Percentiles rank a stretch among this genome's conserved stretches.
phyloP scores from a whole-genome alignment of 2,113 vertebrate genomes.

The Theristicus caerulescens region DNA sequence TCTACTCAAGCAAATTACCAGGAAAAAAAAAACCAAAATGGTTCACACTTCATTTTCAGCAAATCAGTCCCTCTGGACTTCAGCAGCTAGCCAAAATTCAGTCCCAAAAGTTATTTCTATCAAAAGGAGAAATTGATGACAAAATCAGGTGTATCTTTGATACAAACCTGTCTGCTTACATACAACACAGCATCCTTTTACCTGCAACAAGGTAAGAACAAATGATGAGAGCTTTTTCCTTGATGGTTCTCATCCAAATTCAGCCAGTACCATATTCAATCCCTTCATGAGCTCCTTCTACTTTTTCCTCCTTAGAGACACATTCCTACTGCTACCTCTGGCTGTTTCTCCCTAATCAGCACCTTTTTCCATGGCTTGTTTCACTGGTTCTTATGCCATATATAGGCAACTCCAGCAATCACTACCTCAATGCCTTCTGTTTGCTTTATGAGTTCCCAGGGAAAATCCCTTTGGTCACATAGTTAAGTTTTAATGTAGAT shows the following conservation, averaged over 20 bases:
- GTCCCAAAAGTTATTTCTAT: not conserved
- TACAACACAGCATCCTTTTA: not conserved
- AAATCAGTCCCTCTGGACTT: not conserved
- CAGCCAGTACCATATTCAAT: not conserved
- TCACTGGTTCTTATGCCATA: not conserved
- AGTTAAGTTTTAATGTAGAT: not conserved
- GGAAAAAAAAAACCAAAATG: not conserved
- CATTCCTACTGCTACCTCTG: not conserved
- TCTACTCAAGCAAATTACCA: not conserved
- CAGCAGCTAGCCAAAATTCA: not conserved
- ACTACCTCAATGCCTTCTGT: not conserved
- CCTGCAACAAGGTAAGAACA: not conserved
- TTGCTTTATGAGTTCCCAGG: not conserved
- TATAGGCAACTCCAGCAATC: not conserved
- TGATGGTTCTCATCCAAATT: not conserved
- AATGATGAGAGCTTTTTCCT: not conserved
- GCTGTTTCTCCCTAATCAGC: not conserved
- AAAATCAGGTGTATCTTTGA: not conserved
- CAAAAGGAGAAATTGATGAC: not conserved
- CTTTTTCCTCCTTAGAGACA: not conserved
- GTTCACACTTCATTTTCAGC: constrained; percentile 17
- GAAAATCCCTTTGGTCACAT: not conserved
- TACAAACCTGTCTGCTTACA: not conserved
- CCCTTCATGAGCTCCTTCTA: not conserved
- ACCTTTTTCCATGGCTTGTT: not conserved